Evolutionary conservation across 2,888 invertebrate species (phyloP).

Genomic region (Machimus atricapillus): DNA sequence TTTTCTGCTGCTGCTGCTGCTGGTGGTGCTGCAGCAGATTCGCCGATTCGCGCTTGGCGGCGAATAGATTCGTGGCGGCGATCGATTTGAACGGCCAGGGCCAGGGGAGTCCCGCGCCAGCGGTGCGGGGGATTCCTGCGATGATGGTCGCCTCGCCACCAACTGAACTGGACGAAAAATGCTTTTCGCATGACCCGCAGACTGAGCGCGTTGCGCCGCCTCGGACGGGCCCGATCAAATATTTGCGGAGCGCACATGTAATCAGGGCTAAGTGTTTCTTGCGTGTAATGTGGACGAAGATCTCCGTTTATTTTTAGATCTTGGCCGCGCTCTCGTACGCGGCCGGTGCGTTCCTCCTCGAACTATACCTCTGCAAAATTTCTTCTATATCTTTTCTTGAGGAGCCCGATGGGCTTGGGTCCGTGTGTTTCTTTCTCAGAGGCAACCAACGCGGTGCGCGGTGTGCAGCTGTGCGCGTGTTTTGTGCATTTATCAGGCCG

Average conservation of each 20-base stretch:
- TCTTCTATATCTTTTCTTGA: constrained; percentile 6
- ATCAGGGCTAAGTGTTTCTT: constrained; percentile 36
- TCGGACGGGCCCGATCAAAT: neutral
- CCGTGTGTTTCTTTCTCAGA: neutral
- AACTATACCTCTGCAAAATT: constrained; percentile 13
- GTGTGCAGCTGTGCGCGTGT: neutral
- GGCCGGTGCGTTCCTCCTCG: neutral
- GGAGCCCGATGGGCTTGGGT: neutral
- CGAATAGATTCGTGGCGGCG: constrained; percentile 5
- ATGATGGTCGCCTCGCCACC: neutral
- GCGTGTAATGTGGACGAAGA: constrained; percentile 16
- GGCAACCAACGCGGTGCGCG: neutral
- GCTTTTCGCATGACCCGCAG: neutral
- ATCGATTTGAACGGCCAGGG: neutral
- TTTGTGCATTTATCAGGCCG: neutral
- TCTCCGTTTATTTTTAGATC: constrained; percentile 30
- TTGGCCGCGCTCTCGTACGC: neutral
- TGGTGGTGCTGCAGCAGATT: neutral
- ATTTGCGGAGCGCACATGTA: constrained; percentile 19
- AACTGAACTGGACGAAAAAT: neutral
- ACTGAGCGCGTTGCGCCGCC: neutral
- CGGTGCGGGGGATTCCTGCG: neutral
- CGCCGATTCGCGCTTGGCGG: neutral
- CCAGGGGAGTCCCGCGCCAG: neutral
- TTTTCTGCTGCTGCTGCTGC: neutral